Percentiles rank a stretch among this genome's conserved stretches.
phyloP scores from a whole-genome alignment of 1,140 invertebrate species.

The Teleopsis dalmanni region DNA sequence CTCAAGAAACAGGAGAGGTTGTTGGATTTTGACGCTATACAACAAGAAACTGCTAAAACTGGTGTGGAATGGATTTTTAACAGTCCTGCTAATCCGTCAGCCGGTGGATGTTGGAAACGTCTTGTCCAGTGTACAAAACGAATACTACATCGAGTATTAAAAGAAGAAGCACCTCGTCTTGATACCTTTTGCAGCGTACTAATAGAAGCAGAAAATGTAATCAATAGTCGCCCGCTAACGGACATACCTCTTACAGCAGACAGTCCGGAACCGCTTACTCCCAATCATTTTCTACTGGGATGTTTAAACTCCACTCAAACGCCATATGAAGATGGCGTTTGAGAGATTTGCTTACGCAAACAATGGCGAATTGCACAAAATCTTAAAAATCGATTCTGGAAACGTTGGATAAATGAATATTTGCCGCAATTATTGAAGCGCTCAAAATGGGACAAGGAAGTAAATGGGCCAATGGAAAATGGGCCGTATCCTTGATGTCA shows the following conservation, averaged over 20 bases:
- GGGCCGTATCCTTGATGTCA: no score
- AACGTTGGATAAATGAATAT: constrained; percentile 13
- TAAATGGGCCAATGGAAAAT: no score
- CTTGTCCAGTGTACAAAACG: neutral
- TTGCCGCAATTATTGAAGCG: constrained; percentile 8
- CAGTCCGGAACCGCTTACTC: constrained; percentile 12
- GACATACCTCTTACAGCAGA: constrained; percentile 20
- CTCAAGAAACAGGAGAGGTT: neutral
- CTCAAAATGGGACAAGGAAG: constrained; percentile 15
- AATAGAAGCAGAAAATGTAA: constrained; percentile 22
- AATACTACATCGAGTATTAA: neutral
- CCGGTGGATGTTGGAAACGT: constrained; percentile 18
- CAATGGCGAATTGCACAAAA: constrained; percentile 11
- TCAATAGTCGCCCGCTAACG: constrained; percentile 24
- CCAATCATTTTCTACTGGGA: constrained; percentile 7
- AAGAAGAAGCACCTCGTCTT: neutral
- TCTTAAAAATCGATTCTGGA: constrained; percentile 11
- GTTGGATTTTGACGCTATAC: neutral
- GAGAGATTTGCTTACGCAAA: constrained; percentile 5
- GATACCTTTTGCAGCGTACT: constrained; percentile 15
- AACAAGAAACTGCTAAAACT: neutral
- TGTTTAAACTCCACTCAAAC: neutral
- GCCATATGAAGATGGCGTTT: neutral
- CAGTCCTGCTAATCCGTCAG: constrained; percentile 6
- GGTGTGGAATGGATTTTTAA: constrained; percentile 11